phyloP scores from a whole-genome alignment of 2,888 invertebrate species.

The Autographa pulchrina region DNA sequence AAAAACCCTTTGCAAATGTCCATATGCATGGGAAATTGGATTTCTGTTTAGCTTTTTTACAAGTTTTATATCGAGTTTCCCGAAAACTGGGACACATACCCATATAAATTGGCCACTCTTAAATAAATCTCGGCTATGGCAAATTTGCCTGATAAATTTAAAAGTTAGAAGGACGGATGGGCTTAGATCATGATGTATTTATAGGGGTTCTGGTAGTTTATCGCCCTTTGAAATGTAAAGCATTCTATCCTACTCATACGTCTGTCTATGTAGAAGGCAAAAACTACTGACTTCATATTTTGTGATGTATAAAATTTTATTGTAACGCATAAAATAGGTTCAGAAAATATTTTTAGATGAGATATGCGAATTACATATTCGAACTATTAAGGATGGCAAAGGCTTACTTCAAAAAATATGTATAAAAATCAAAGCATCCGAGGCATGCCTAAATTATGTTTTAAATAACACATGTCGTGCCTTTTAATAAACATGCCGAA shows the following conservation, averaged over 20 bases:
- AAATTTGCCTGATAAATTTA: conserved; percentile 38
- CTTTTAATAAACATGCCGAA: too few species aligned
- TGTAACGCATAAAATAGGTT: not conserved
- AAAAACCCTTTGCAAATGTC: not conserved
- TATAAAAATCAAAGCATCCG: too few species aligned
- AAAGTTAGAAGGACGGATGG: conserved; percentile 37
- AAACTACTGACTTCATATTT: conserved; percentile 7
- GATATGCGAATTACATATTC: too few species aligned
- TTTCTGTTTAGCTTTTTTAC: not conserved
- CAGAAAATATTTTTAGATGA: not conserved
- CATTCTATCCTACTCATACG: conserved; percentile 21
- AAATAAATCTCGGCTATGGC: conserved; percentile 46
- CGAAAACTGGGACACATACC: not conserved
- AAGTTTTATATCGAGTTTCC: not conserved
- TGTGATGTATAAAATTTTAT: not conserved
- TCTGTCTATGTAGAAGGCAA: not conserved
- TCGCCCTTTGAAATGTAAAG: conserved; percentile 35
- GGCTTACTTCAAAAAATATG: too few species aligned
- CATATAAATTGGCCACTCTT: conserved; percentile 30
- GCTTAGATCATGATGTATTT: conserved; percentile 38
- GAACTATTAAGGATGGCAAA: too few species aligned
- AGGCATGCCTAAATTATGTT: too few species aligned
- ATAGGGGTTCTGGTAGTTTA: conserved; percentile 45
- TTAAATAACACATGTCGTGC: too few species aligned
- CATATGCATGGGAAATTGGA: not conserved